Conservation (phyloP, 2,797 vertebrate genomes). For the Chloroceryle inda region DNA sequence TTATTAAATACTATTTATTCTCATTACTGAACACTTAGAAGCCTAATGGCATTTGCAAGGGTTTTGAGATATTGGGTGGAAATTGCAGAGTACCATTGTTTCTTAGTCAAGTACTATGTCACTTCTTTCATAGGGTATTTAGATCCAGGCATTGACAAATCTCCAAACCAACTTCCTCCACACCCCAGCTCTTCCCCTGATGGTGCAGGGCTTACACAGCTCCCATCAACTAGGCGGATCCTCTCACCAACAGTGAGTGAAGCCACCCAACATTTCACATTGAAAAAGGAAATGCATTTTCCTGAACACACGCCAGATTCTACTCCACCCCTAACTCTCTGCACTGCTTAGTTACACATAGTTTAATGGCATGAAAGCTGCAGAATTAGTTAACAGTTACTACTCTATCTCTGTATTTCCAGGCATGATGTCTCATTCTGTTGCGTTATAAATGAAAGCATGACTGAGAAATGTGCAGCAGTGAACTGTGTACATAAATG, state of each 20-base stretch:
- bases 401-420: neutral
- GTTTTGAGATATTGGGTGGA: neutral
- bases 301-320: slow-evolving; percentile 17
- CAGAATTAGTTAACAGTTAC: neutral
- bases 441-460: neutral
- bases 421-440: neutral
- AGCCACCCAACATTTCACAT: slow-evolving; percentile 12
- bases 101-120: neutral
- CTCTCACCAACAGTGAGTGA: neutral
- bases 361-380: neutral
- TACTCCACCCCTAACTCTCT: slow-evolving; percentile 26
- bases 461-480: neutral
- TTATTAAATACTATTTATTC: neutral
- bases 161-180: slow-evolving; percentile 28
- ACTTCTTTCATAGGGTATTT: neutral
- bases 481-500: neutral
- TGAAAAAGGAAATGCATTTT: slow-evolving; percentile 59
- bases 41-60: neutral
- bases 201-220: neutral
- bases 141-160: slow-evolving; percentile 14
- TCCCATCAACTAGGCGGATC: slow-evolving; percentile 12
- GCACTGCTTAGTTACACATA: neutral
- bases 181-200: slow-evolving; percentile 12
- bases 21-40: neutral
- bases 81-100: slow-evolving; percentile 17